Conservation (phyloP, 2,888 invertebrate genomes). For the Tiliacea aurago region DNA sequence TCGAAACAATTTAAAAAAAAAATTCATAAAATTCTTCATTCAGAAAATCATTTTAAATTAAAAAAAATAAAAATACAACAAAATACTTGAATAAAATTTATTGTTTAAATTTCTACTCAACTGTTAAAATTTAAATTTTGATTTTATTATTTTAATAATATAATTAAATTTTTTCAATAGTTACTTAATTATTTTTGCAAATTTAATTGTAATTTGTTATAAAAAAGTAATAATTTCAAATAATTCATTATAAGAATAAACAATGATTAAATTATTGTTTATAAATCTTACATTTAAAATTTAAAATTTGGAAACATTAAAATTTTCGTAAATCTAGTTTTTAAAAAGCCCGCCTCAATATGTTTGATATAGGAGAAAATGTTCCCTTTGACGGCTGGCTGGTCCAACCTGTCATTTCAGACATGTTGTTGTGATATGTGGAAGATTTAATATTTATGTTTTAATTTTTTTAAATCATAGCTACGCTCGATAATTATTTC, state of each 20-base stretch:
- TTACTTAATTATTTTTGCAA: not conserved
- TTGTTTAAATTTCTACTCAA: not conserved
- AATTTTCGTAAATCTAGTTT: not conserved
- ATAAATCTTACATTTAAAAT: not conserved
- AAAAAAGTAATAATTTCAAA: no score
- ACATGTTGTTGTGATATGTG: conserved; percentile 20
- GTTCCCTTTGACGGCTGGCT: conserved; percentile 5
- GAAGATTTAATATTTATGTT: not conserved
- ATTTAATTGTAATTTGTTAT: no score
- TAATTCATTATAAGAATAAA: no score
- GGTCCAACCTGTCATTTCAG: conserved; percentile 36
- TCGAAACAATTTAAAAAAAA: no score
- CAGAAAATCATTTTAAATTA: not conserved
- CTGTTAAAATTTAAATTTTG: no score
- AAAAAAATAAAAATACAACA: no score
- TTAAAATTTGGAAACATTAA: not conserved
- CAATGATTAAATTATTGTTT: not conserved
- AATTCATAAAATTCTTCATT: not conserved
- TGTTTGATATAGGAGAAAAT: conserved; percentile 39
- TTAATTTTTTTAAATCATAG: conserved; percentile 45
- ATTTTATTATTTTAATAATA: no score
- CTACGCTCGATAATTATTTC: conserved; percentile 44
- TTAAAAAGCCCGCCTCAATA: conserved; percentile 37
- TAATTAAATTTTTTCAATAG: no score
- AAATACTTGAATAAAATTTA: not conserved